Base-by-base conservation (phyloP, 92 coral and sea anemone genomes). In the Diadumene lineata region DNA sequence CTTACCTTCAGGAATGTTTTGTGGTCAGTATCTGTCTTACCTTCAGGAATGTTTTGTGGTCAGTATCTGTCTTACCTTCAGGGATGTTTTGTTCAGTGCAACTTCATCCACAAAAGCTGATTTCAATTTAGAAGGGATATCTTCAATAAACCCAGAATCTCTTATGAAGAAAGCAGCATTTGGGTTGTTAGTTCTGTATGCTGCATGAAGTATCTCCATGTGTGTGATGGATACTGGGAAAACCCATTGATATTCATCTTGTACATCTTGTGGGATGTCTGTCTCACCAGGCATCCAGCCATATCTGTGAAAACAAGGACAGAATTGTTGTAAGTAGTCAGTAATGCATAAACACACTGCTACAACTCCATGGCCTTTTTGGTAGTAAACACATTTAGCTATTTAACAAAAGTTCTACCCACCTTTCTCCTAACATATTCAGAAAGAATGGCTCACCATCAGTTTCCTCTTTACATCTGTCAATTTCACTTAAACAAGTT, bases 351-450 rank as follows among this genome's bases (percentile, higher is more conserved):
- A 56, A 4, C 62, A 10, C 64, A 4, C 7, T 6, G 27, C 26
- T 23, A 58, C 26, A 23, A 58, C 6, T 58, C 7, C 31, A 58
- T 58, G 31, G 16, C 6, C 27, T 4, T 10, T 28, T 4, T 58
- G 17, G 31, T 22, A 58, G 26, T 22, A 9, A 9, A 55, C 13
- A 55, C 22, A 8, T n/a, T 9, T 55, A 11, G 13, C 61, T 55
- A 55, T n/a, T n/a, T 55, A 38, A 68, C 17, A 1, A 44, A 16
- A 19, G 19, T 24, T 64, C 8, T 60, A 64, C 72, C 15, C 18
- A 82, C 94, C 94, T 85, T 69, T 89, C 94, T 24, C 94, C 94
- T 60, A 89, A 74, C 94, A 89, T 89, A 66, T 89, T 89, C n/a
- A 89, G 68, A 73, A 89, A 89, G 81, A 89, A 89, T 25, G 90